phyloP scores from a whole-genome alignment of 2,113 vertebrate genomes.

The Ahaetulla prasina region DNA sequence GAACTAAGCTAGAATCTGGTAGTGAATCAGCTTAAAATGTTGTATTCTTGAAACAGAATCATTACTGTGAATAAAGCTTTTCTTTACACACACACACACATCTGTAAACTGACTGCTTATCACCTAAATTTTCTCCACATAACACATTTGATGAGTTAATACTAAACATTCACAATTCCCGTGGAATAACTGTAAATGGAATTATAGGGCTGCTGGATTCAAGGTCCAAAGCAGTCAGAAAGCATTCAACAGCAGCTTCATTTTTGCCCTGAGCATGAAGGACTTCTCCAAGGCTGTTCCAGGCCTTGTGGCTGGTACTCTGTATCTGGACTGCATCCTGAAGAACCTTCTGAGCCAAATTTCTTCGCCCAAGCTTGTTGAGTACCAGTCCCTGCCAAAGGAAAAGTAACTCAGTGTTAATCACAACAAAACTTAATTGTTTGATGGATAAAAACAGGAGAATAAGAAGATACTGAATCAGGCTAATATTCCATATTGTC shows the following conservation, averaged over 20 bases:
- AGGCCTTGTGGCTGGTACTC: slow-evolving; percentile 86
- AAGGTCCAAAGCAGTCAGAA: slow-evolving; percentile 90
- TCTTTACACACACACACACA: neutral
- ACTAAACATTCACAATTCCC: slow-evolving; percentile 78
- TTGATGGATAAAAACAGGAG: neutral
- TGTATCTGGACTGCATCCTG: slow-evolving; percentile 85
- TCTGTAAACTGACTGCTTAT: neutral
- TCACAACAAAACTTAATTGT: slow-evolving; percentile 12
- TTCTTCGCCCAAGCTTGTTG: slow-evolving; percentile 76
- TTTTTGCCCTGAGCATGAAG: slow-evolving; percentile 80
- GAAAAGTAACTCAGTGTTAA: slow-evolving; percentile 33
- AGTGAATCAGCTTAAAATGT: neutral
- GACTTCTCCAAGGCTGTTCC: slow-evolving; percentile 90
- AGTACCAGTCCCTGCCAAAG: slow-evolving; percentile 81
- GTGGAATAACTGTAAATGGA: slow-evolving; percentile 88
- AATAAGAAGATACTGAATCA: neutral
- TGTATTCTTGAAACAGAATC: neutral
- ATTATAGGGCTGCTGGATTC: slow-evolving; percentile 91
- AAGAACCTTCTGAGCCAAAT: slow-evolving; percentile 90
- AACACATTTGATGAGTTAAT: slow-evolving; percentile 17
- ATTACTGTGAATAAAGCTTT: neutral
- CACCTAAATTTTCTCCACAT: neutral
- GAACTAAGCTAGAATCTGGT: neutral
- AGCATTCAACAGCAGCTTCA: slow-evolving; percentile 87
- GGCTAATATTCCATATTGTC: neutral